Conservation (phyloP, 2,113 vertebrate genomes). For the Pontoporia blainvillei region DNA sequence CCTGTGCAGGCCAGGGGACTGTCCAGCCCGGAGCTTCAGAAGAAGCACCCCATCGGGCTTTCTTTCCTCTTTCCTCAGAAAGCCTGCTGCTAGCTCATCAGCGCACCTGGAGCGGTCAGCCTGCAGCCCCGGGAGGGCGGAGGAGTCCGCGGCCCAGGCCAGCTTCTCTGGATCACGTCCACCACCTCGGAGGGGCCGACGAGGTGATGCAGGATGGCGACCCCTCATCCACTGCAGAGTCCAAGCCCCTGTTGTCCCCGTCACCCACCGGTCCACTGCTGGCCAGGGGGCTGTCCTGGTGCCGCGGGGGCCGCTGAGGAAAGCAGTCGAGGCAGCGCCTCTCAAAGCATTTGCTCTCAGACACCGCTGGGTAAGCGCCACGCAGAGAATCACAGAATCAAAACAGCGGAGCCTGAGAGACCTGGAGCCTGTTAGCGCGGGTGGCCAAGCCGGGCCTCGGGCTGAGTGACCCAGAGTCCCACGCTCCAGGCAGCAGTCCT, state of each 20-base stretch:
- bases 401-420: neutral
- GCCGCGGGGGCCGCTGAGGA: neutral
- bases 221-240: neutral
- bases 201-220: rapidly evolving
- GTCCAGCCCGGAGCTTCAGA: neutral
- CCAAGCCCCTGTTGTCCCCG: neutral
- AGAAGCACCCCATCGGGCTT: neutral
- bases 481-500: too few species aligned
- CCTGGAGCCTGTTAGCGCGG: neutral
- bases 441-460: neutral
- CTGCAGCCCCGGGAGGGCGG: too few species aligned
- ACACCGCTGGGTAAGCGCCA: rapidly evolving
- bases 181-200: neutral
- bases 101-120: neutral
- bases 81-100: rapidly evolving
- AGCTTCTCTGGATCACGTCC: neutral
- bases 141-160: neutral
- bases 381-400: neutral
- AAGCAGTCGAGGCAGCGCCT: neutral
- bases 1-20: neutral
- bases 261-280: rapidly evolving
- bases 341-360: too few species aligned
- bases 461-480: neutral
- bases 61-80: too few species aligned
- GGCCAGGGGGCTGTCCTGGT: neutral